Base-by-base conservation (phyloP, 1,140 invertebrate species). In the Drosophila nasuta region DNA sequence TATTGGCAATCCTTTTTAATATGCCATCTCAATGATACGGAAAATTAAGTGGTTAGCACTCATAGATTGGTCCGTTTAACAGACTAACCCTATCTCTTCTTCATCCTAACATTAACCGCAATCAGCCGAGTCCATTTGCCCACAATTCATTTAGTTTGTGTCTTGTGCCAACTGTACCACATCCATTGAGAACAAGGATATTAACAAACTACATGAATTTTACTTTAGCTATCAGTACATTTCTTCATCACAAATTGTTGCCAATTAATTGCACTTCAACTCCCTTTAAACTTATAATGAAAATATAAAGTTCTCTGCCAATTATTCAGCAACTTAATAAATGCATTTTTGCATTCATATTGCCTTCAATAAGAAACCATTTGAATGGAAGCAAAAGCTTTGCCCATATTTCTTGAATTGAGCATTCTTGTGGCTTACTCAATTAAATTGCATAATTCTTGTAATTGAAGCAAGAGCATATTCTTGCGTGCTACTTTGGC, bases 21-120 rank as follows among this genome's bases (percentile, higher is more conserved):
- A 80, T 77, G 74, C 60, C 63, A 68, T 80, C 83, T 82, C 79
- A 87, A 87, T 88, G 82, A 82, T 77, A 82, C 79, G 82, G 82
- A 86, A 87, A 86, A 86, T 86, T 46, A 86, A 86, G 82, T 86
- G 82, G 83, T 88, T 87, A 86, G 69, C 76, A 82, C 79, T 82
- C 66, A 62, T 30, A 56, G 54, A 62, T 49, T 54, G 64, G 17
- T 41, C 41, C 30, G 57, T 56, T 74, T 54, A 67, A 72, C 69
- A 20, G 52, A 49, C 43, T 66, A 43, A 56, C 35, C 51, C n/a
- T 2, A 25, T 25, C 20, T 15, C 15, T 43, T 2, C 51, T 25
- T 25, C 20, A 25, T 25, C 20, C 20, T 25, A 25, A 4, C 51
- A 33, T 28, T n/a, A 25, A 28, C 13, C 30, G 15, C 54, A 20